phyloP scores from a whole-genome alignment of 2,113 vertebrate species.

The Sphaerodactylus townsendi region DNA sequence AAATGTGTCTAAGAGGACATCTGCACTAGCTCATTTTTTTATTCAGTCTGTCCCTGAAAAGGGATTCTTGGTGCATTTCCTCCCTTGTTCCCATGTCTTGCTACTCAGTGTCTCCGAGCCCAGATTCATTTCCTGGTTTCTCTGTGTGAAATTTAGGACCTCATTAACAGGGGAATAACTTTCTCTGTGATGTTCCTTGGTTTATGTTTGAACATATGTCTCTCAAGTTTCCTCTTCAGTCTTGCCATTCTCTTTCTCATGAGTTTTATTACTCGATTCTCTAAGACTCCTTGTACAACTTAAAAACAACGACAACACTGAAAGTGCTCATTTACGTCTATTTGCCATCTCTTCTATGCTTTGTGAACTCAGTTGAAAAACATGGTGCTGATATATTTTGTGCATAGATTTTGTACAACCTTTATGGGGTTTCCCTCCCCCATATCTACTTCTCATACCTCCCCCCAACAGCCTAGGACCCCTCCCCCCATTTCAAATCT shows the following conservation, averaged over 20 bases:
- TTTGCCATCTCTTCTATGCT: not conserved
- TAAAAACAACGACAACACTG: not conserved
- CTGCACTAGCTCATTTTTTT: not conserved
- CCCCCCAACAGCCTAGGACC: no score
- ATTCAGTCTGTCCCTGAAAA: not conserved
- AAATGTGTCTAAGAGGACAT: not conserved
- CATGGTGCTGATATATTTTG: not conserved
- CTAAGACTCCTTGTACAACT: not conserved
- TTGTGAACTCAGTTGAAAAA: not conserved
- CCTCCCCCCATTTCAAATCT: not conserved
- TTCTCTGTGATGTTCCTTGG: not conserved
- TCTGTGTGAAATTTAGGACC: slow-evolving; percentile 20
- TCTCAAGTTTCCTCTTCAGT: not conserved
- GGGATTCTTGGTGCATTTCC: not conserved
- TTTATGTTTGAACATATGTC: slow-evolving; percentile 5
- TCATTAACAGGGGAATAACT: not conserved
- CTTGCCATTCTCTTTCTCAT: not conserved
- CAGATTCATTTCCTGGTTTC: not conserved
- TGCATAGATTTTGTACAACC: not conserved
- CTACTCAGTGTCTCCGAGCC: not conserved
- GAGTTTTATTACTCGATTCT: not conserved
- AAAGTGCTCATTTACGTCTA: not conserved
- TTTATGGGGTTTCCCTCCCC: not conserved
- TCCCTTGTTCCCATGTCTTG: not conserved
- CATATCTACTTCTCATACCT: not conserved